Evolutionary conservation across 2,888 invertebrate genomes (phyloP).

Genomic region (Siphlonurus alternatus): DNA sequence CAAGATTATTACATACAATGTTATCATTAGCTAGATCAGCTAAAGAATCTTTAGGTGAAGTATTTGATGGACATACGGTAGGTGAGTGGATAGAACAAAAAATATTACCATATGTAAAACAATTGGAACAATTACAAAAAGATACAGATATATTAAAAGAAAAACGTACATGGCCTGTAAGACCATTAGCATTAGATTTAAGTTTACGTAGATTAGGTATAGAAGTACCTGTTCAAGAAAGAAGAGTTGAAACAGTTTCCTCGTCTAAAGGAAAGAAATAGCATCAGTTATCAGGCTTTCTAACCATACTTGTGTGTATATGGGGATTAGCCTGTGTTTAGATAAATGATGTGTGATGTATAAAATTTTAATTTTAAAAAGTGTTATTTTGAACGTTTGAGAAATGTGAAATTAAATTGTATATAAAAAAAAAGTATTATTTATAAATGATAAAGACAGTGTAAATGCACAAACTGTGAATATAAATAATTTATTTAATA

Average conservation of each 20-base stretch:
- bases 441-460: too few species aligned
- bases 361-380: too few species aligned
- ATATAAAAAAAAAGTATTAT: too few species aligned
- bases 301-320: not conserved
- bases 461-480: too few species aligned
- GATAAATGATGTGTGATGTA: too few species aligned
- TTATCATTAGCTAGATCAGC: conserved; percentile 25
- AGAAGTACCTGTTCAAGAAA: not conserved
- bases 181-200: not conserved
- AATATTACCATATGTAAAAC: conserved; percentile 34
- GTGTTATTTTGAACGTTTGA: too few species aligned
- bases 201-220: not conserved
- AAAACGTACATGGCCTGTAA: not conserved
- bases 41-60: conserved; percentile 35
- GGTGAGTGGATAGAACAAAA: conserved; percentile 49
- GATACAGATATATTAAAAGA: not conserved
- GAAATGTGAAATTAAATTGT: too few species aligned
- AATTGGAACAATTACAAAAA: conserved; percentile 27
- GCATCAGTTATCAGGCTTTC: not conserved
- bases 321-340: too few species aligned
- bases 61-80: conserved; percentile 41
- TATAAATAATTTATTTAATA: too few species aligned
- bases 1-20: conserved; percentile 38
- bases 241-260: not conserved
- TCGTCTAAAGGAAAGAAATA: not conserved